These are phyloP conservation scores for Papilio polyxenes DNA, from an alignment of 1,140 invertebrate species.

Conservation along the genomic window DNA sequence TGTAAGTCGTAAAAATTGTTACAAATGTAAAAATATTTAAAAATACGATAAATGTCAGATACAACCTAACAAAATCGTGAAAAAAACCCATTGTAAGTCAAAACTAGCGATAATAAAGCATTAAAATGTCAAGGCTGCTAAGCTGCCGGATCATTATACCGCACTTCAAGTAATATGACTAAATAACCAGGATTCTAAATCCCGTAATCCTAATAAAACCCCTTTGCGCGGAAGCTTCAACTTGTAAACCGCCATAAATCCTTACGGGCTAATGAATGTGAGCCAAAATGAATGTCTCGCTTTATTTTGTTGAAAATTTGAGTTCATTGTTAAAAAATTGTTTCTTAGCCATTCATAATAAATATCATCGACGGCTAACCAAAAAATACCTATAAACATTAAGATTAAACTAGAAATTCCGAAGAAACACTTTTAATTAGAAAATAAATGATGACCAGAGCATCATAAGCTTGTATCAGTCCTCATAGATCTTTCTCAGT, in stretches of 20 bases:
- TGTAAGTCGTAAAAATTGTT: background rate
- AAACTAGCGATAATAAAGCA: background rate
- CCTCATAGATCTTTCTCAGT: background rate
- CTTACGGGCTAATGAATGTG: conserved; percentile 33
- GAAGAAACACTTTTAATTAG: no score
- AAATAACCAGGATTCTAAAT: conserved; percentile 37
- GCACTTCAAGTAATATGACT: conserved; percentile 35
- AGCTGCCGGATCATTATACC: conserved; percentile 35
- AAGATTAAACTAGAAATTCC: no score
- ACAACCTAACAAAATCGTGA: background rate
- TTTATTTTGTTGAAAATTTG: background rate
- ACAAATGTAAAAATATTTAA: background rate
- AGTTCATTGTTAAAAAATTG: background rate
- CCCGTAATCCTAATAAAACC: conserved; percentile 39
- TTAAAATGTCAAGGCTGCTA: conserved; percentile 19
- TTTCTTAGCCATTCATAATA: background rate
- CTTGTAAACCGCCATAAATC: conserved; percentile 39
- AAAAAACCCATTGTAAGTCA: background rate
- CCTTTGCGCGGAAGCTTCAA: conserved; percentile 37
- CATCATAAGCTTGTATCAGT: background rate
- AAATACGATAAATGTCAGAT: background rate
- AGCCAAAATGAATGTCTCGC: background rate
- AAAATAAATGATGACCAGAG: background rate
- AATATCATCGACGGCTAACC: background rate
- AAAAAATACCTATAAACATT: no score